These are phyloP conservation scores for Gila orcuttii DNA, from an alignment of 2,113 vertebrate species.

Conservation along the genomic window DNA sequence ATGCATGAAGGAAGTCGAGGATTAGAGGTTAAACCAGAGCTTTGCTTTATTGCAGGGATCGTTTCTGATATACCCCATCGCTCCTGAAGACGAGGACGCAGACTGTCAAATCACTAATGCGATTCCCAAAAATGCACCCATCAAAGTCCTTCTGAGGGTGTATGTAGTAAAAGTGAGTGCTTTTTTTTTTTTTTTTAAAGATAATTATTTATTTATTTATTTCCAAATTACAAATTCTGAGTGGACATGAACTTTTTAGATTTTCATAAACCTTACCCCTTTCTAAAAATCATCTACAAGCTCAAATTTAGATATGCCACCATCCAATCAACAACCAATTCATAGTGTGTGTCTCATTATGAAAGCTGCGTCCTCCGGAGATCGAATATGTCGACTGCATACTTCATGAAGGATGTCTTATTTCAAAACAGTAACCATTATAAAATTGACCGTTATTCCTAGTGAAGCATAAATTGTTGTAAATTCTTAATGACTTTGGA, in stretches of 20 bases:
- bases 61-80: constrained; percentile 86
- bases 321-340: background rate
- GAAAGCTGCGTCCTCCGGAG: no score
- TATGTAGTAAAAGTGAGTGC: constrained; percentile 87
- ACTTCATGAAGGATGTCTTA: no score
- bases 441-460: no score
- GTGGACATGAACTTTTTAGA: background rate
- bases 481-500: no score
- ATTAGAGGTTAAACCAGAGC: constrained; percentile 10
- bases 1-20: background rate
- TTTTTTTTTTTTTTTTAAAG: no score
- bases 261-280: background rate
- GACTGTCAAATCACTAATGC: constrained; percentile 78
- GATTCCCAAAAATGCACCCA: constrained; percentile 85
- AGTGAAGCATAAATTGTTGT: no score
- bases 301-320: background rate
- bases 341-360: background rate
- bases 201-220: no score
- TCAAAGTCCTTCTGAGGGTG: constrained; percentile 88
- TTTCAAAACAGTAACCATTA: no score
- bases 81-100: constrained; percentile 73
- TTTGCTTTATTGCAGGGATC: constrained; percentile 79
- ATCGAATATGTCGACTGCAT: no score
- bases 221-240: no score
- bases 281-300: background rate